These are phyloP conservation scores for Pteropus rufus DNA, from an alignment of 2,797 vertebrate genomes.

Conservation along the genomic window DNA sequence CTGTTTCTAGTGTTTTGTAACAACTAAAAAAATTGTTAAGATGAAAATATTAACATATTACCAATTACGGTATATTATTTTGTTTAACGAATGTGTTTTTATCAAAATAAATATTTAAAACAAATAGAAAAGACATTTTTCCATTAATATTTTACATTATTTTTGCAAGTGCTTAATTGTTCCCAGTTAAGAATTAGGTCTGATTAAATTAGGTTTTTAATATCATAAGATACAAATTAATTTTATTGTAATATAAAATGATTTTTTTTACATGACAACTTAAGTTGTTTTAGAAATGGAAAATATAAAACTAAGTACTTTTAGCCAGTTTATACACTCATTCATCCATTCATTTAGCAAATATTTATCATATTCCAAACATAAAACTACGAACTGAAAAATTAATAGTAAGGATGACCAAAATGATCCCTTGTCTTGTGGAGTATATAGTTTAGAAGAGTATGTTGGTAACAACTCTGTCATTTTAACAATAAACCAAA, in stretches of 20 bases:
- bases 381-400: background rate
- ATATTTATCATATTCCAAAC: background rate
- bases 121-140: background rate
- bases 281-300: background rate
- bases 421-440: background rate
- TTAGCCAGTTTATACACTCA: background rate
- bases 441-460: background rate
- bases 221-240: background rate
- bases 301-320: background rate
- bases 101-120: background rate
- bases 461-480: background rate
- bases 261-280: background rate
- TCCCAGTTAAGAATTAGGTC: background rate
- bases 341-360: background rate
- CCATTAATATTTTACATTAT: background rate
- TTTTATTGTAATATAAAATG: background rate
- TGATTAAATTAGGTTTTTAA: background rate
- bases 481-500: background rate
- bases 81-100: background rate
- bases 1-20: background rate
- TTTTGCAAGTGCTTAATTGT: background rate
- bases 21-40: background rate
- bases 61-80: background rate
- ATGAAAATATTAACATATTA: background rate
- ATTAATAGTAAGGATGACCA: background rate